Evolutionary conservation across 2,113 vertebrate genomes (phyloP).

Genomic region (Lophochroa leadbeateri): DNA sequence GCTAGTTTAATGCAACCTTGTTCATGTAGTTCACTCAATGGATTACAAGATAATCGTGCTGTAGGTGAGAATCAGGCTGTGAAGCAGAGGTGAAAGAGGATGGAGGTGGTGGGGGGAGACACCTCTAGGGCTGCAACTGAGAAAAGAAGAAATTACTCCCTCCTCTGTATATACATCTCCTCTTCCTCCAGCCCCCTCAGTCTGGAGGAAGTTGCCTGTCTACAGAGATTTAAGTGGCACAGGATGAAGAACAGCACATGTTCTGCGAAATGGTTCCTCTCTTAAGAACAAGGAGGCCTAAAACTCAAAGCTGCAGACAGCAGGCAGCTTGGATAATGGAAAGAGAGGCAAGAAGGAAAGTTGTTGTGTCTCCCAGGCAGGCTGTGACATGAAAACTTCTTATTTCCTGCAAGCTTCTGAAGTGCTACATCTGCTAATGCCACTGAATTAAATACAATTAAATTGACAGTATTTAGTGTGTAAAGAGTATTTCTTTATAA

Average conservation of each 20-base stretch:
- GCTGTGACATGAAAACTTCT: too few relatives aligned
- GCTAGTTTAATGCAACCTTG: background rate
- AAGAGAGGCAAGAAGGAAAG: background rate
- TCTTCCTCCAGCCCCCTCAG: background rate
- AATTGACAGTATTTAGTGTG: too few relatives aligned
- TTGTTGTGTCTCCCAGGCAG: background rate
- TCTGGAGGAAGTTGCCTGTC: background rate
- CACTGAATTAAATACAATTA: too few relatives aligned
- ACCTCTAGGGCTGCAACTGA: background rate
- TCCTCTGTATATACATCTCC: background rate
- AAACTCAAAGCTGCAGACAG: background rate
- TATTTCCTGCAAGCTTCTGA: too few relatives aligned
- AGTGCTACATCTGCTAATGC: too few relatives aligned
- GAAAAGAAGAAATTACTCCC: background rate
- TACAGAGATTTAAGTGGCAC: background rate
- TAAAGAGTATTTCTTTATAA: too few relatives aligned
- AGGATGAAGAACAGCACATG: background rate
- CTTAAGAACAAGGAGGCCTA: background rate
- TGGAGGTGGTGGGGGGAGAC: fast-evolving
- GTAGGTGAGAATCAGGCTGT: background rate
- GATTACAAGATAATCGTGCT: background rate
- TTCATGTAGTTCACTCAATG: background rate
- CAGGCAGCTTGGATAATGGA: background rate
- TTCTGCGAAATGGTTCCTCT: background rate
- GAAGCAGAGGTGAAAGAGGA: background rate